A percentile compares a stretch with the other conserved stretches of the same genome.
phyloP scores from a whole-genome alignment of 2,888 invertebrate species.

The Sinhomidia bicolor region DNA sequence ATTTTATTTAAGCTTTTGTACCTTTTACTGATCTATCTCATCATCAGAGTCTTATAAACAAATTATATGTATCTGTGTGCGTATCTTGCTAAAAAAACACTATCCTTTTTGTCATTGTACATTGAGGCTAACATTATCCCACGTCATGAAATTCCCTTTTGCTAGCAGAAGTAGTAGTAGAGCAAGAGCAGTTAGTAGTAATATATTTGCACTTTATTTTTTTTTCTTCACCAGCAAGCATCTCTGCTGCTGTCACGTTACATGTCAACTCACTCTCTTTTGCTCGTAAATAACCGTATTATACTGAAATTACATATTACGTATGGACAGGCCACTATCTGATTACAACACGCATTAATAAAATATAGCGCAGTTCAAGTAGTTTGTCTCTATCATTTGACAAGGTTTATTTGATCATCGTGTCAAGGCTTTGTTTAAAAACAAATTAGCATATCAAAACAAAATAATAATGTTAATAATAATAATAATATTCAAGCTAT shows the following conservation, averaged over 20 bases:
- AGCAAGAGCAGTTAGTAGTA: no score
- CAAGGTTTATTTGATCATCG: conserved; percentile 18
- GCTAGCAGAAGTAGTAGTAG: no score
- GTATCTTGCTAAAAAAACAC: neutral
- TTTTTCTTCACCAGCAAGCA: neutral
- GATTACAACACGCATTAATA: neutral
- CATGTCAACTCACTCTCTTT: neutral
- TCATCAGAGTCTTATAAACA: neutral
- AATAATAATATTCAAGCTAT: neutral
- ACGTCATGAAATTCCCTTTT: conserved; percentile 40
- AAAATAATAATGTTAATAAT: conserved; percentile 1
- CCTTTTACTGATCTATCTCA: no score
- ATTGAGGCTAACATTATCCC: conserved; percentile 49
- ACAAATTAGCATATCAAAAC: conserved; percentile 54
- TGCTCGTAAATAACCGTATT: conserved; percentile 2
- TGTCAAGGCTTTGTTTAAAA: conserved; percentile 43
- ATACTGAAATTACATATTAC: neutral
- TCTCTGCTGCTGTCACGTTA: conserved; percentile 23
- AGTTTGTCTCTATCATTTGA: conserved; percentile 16
- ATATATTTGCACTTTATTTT: neutral
- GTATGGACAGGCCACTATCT: neutral
- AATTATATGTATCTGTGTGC: conserved; percentile 3
- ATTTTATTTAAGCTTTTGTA: neutral
- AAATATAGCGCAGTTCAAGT: neutral
- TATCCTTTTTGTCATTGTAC: conserved; percentile 13